Base-by-base conservation (phyloP, 1,140 invertebrate species). In the Whitmania pigra region DNA sequence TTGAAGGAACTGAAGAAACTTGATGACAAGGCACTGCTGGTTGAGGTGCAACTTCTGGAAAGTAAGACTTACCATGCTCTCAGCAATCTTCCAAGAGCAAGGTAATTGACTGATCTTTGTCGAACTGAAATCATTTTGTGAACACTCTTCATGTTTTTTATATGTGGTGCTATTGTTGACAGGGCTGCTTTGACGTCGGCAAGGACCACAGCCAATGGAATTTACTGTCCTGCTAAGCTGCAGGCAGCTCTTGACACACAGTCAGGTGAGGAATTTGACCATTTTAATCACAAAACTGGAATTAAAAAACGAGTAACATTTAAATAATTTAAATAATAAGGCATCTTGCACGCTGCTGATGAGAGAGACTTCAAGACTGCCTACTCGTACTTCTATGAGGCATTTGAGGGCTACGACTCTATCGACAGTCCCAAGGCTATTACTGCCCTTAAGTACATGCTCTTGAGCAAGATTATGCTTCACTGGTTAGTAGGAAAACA, bases 331-430 rank as follows among this genome's bases (percentile, higher is more conserved):
- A n/a, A n/a, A n/a, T n/a, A 67, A 67, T 36, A 75, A 85, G 84
- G 94, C 72, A 97, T 99, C 76, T 83, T 99, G 25, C 97, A 99
- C 85, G 96, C 97, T 54, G 96, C 95, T 43, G 97, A 99, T 82
- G 97, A 99, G 82, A 88, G 91, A 79, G 97, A 99, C 80, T 99
- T 99, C 81, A 99, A 99, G 86, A 99, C 96, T 76, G 97, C 96
- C 53, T 99, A 96, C 82, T 99, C 96, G 54, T 99, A 99, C 81
- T 99, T 99, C 81, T 99, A 98, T 84, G 97, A 99, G 86, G 96
- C 96, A 53, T 99, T 99, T 84, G 97, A 99, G 86, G 94, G 94
- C 74, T 98, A 95, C 83, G 94, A 99, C 82, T 94, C 92, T 76
- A 90, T 95, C 22, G 93, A 97, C 78, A 82, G 80, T 72, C 88